phyloP scores from a whole-genome alignment of 2,888 invertebrate species.

The Lycaena phlaeas region DNA sequence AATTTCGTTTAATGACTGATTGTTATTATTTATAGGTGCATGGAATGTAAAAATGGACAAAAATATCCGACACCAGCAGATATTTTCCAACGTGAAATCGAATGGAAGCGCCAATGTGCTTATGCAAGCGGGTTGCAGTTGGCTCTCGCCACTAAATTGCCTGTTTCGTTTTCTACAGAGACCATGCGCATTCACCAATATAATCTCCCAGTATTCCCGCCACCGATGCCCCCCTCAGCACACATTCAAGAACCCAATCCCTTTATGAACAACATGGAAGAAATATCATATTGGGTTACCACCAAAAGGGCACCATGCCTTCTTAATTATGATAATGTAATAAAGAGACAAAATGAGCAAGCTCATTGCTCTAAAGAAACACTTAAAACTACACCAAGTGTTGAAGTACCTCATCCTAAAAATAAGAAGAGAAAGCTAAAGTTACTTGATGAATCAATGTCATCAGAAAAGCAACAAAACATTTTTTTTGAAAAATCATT shows the following conservation, averaged over 20 bases:
- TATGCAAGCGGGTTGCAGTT: conserved; percentile 29
- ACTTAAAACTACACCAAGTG: conserved; percentile 31
- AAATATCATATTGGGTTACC: conserved; percentile 60
- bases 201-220: conserved; percentile 12
- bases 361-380: conserved; percentile 38
- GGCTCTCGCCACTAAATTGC: conserved; percentile 32
- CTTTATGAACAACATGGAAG: conserved; percentile 64
- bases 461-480: conserved; percentile 40
- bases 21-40: conserved; percentile 41
- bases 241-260: conserved; percentile 26
- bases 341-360: conserved; percentile 37
- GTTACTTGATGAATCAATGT: conserved; percentile 41
- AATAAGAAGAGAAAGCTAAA: conserved; percentile 51
- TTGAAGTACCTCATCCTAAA: conserved; percentile 33
- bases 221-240: conserved; percentile 15
- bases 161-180: conserved; percentile 28
- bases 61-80: conserved; percentile 22
- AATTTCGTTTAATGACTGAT: background rate
- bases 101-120: conserved; percentile 29
- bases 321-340: conserved; percentile 46
- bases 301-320: conserved; percentile 64
- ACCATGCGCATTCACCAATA: conserved; percentile 18
- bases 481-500: conserved; percentile 46
- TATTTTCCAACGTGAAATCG: conserved; percentile 26
- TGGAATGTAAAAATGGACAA: conserved; percentile 46